A percentile compares a stretch with the other conserved stretches of the same genome.
Conservation (phyloP, 2,888 invertebrate species). For the Epinotia ramella region DNA sequence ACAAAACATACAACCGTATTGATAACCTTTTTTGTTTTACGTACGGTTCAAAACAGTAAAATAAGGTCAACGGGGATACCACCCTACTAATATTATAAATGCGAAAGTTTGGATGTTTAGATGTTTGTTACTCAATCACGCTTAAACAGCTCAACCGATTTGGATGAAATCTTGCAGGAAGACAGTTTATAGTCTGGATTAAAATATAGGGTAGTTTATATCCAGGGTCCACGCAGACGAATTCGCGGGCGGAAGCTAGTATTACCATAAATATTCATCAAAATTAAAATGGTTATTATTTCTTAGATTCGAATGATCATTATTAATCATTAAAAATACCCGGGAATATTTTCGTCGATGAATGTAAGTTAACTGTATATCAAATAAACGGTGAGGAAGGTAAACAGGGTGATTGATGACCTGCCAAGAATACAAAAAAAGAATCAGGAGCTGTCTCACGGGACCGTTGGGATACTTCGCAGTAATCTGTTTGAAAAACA, state of each 20-base stretch:
- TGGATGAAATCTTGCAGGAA: too few relatives aligned
- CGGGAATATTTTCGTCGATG: constrained; percentile 34
- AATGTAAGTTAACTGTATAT: constrained; percentile 43
- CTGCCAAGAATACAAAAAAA: constrained; percentile 41
- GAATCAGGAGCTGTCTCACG: constrained; percentile 39
- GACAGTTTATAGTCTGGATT: too few relatives aligned
- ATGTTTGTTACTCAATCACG: too few relatives aligned
- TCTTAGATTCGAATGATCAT: constrained; percentile 1
- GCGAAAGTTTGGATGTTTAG: too few relatives aligned
- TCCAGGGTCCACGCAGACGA: too few relatives aligned
- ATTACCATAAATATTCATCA: background rate
- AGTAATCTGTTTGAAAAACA: constrained; percentile 43
- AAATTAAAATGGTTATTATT: background rate
- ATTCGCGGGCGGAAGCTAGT: too few relatives aligned
- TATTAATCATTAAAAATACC: constrained; percentile 20
- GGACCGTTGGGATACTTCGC: constrained; percentile 35
- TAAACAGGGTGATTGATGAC: constrained; percentile 44
- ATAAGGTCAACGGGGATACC: background rate
- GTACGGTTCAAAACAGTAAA: background rate
- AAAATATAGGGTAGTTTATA: too few relatives aligned
- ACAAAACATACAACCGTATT: too few relatives aligned
- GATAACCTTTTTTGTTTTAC: too few relatives aligned
- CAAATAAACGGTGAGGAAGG: constrained; percentile 40
- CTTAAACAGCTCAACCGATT: too few relatives aligned
- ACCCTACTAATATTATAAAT: too few relatives aligned